Evolutionary conservation across 2,888 invertebrate species (phyloP).

Genomic region (Acleris sparsana): DNA sequence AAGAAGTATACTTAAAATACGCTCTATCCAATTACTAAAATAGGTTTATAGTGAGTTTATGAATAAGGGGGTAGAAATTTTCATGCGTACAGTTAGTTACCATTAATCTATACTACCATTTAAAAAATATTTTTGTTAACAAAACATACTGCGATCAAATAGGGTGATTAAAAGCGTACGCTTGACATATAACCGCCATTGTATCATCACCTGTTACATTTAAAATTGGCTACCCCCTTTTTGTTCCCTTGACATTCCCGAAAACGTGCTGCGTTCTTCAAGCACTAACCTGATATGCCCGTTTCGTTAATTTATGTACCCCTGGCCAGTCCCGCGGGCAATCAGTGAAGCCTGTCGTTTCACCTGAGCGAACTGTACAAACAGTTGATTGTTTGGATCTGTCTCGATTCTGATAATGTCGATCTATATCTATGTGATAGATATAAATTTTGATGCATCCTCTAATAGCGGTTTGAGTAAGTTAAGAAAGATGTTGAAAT

Average conservation of each 20-base stretch:
- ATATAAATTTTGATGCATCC: no score
- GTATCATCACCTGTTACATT: slow-evolving; percentile 27
- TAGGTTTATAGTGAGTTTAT: no score
- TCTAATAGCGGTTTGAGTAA: no score
- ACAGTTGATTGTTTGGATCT: slow-evolving; percentile 22
- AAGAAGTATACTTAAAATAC: no score
- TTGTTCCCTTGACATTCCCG: slow-evolving; percentile 9
- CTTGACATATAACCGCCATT: slow-evolving; percentile 6
- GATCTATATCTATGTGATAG: background rate
- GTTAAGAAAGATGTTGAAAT: no score
- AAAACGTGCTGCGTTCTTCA: slow-evolving; percentile 17
- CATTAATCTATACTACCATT: no score
- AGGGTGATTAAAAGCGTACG: slow-evolving; percentile 1
- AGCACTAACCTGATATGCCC: slow-evolving; percentile 28
- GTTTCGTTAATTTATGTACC: slow-evolving; percentile 36
- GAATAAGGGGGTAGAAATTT: no score
- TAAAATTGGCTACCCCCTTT: slow-evolving; percentile 18
- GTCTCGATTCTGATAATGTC: slow-evolving; percentile 2
- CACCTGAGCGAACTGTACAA: slow-evolving; percentile 23
- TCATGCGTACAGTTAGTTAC: no score
- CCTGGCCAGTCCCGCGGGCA: slow-evolving; percentile 29
- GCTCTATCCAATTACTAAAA: no score
- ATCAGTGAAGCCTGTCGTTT: slow-evolving; percentile 30
- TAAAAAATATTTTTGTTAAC: background rate
- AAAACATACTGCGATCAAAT: background rate